Evolutionary conservation across 2,888 invertebrate species (phyloP).

Genomic region (Chrysolina americana): DNA sequence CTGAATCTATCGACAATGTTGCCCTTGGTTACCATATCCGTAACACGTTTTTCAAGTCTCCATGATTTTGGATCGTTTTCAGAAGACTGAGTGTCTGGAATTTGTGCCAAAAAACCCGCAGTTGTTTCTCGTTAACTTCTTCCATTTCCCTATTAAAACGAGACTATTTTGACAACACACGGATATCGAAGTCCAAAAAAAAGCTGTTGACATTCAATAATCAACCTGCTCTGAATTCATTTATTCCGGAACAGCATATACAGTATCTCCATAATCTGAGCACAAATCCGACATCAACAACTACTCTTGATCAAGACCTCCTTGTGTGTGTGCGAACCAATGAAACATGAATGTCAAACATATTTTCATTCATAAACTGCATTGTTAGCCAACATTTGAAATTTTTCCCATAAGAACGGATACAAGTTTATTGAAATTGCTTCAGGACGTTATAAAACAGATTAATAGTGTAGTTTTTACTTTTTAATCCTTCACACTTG

Average conservation of each 20-base stretch:
- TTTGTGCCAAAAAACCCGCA: background rate
- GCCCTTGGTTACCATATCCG: no score
- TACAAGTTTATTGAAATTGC: slow-evolving; percentile 33
- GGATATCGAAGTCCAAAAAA: background rate
- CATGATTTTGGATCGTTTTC: no score
- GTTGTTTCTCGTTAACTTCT: background rate
- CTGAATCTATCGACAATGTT: no score
- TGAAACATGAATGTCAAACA: slow-evolving; percentile 26
- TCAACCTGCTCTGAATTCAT: background rate
- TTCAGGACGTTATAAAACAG: slow-evolving; percentile 34
- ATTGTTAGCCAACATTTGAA: slow-evolving; percentile 32
- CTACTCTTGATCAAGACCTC: slow-evolving; percentile 29
- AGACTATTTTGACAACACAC: background rate
- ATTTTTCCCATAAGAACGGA: slow-evolving; percentile 25
- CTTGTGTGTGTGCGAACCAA: slow-evolving; percentile 25
- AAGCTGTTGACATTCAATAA: background rate
- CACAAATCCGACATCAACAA: background rate
- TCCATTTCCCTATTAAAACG: background rate
- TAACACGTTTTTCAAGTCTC: no score
- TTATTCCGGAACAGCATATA: background rate
- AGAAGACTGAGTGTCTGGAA: no score
- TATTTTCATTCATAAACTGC: slow-evolving; percentile 35
- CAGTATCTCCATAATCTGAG: background rate
- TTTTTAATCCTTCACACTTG: slow-evolving; percentile 40
- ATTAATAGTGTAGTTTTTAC: slow-evolving; percentile 27